Percentiles rank a stretch among this genome's conserved stretches.
Conservation (phyloP, 2,888 invertebrate genomes). For the Ischnus inquisitorius region DNA sequence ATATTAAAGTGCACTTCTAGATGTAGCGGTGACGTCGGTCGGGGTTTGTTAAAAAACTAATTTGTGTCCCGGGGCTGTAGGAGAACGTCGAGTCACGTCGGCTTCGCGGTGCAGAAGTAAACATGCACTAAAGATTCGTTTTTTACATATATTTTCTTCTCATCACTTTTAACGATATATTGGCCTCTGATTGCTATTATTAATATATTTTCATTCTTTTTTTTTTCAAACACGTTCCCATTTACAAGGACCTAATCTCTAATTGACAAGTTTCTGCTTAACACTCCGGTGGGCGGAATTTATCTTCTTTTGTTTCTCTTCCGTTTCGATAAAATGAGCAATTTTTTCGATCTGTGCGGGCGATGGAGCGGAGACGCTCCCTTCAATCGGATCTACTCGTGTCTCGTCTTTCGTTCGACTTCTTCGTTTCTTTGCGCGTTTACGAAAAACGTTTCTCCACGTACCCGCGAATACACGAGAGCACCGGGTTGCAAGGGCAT, state of each 20-base stretch:
- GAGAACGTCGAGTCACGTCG: conserved; percentile 17
- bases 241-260: conserved; percentile 62
- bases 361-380: conserved; percentile 34
- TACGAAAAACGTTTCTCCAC: conserved; percentile 12
- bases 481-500: conserved; percentile 4
- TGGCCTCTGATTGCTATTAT: conserved; percentile 54
- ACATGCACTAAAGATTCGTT: background rate
- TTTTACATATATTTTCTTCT: conserved; percentile 5
- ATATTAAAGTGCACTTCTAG: conserved; percentile 71
- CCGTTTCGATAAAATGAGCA: conserved; percentile 70
- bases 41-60: conserved; percentile 44
- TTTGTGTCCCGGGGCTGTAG: conserved; percentile 13
- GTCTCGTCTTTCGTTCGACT: conserved; percentile 16
- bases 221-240: conserved; percentile 42
- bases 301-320: conserved; percentile 45
- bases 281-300: conserved; percentile 72
- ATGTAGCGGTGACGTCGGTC: conserved; percentile 60
- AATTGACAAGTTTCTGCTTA: conserved; percentile 67
- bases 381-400: conserved; percentile 54
- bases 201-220: conserved; percentile 46
- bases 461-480: conserved; percentile 30
- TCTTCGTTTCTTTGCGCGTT: conserved; percentile 18
- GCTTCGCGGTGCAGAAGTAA: conserved; percentile 23
- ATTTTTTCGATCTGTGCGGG: conserved; percentile 66
- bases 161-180: conserved; percentile 14